Base-by-base conservation (phyloP, 2,797 vertebrate genomes). In the Limnodromus scolopaceus region DNA sequence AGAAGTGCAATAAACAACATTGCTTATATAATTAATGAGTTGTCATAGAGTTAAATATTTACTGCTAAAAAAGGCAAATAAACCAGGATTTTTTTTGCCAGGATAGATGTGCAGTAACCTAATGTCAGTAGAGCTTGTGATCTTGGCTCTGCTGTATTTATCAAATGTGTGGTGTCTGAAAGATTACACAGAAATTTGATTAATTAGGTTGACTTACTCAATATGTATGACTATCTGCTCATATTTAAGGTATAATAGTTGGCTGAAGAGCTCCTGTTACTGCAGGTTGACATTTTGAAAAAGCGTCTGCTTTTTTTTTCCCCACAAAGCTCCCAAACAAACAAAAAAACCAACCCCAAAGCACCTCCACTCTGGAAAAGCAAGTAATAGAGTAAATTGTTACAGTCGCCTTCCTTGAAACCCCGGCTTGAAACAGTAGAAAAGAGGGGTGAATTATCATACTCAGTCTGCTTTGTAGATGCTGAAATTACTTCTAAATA, bases 401-500 rank as follows among this genome's bases (percentile, higher is more conserved):
- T 68, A 11, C 39, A 16, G 63, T 89, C 87, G 61, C 71, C 60
- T 89, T 83, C 87, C 77, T 69, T 91, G 69, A 92, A 88, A 96
- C 55, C 38, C 20, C 89, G 68, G 1, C 89, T 74, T 90, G 85
- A 90, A 95, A 66, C 41, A 34, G 18, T 96, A 92, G 77, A 24
- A 79, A 68, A 76, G 32, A 71, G 22, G 15, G 86, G 60, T 97
- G 88, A 91, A 91, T 87, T 95, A 49, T 39, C 68, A 64, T 64
- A 38, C 43, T 70, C n/a, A 0, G 23, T 90, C 87, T 94, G 51
- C 96, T 85, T 49, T 94, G 48, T 96, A 97, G 49, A 83, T 96
- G 86, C 76, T 94, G 88, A 94, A 87, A 87, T 95, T 64, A 64
- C 92, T 90, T 77, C 95, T 96, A 87, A 91, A 70, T 76, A 77